A percentile compares a stretch with the other conserved stretches of the same genome.
phyloP scores from a whole-genome alignment of 2,797 vertebrate species.

The Centropyge bicolor region DNA sequence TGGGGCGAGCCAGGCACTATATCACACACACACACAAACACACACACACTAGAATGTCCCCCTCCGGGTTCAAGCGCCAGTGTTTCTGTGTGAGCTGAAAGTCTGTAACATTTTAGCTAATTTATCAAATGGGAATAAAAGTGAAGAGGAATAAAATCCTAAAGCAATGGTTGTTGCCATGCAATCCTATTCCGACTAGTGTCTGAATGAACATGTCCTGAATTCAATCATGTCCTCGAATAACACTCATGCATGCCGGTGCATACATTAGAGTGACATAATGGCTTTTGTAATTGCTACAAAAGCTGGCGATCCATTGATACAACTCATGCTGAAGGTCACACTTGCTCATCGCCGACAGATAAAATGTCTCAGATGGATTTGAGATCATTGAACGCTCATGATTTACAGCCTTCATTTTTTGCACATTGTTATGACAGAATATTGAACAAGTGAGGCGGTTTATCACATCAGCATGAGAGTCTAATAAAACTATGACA shows the following conservation, averaged over 20 bases:
- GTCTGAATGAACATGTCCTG: conserved; percentile 18
- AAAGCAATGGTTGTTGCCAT: neutral
- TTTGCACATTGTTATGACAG: neutral
- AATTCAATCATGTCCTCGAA: conserved; percentile 45
- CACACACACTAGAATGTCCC: conserved; percentile 31
- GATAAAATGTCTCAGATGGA: conserved; percentile 11
- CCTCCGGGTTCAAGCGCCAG: conserved; percentile 34
- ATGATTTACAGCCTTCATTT: too few relatives aligned
- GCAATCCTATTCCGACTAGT: neutral
- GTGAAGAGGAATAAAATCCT: neutral
- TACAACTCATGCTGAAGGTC: conserved; percentile 42
- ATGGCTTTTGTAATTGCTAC: conserved; percentile 29
- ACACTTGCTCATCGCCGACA: neutral
- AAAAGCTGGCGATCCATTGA: conserved; percentile 15
- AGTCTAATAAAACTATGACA: neutral
- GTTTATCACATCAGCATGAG: neutral
- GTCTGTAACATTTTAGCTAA: conserved; percentile 36
- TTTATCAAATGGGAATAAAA: conserved; percentile 22
- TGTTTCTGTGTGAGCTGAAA: conserved; percentile 17
- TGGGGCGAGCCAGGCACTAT: conserved; percentile 46
- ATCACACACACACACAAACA: conserved; percentile 36
- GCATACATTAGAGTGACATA: conserved; percentile 39
- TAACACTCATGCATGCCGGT: conserved; percentile 24
- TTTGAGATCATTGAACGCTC: neutral
- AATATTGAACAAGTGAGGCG: neutral